Percentiles rank a stretch among this genome's conserved stretches.
These are phyloP conservation scores for Periophthalmus modestus DNA, from an alignment of 2,113 vertebrate species.

Conservation along the genomic window DNA sequence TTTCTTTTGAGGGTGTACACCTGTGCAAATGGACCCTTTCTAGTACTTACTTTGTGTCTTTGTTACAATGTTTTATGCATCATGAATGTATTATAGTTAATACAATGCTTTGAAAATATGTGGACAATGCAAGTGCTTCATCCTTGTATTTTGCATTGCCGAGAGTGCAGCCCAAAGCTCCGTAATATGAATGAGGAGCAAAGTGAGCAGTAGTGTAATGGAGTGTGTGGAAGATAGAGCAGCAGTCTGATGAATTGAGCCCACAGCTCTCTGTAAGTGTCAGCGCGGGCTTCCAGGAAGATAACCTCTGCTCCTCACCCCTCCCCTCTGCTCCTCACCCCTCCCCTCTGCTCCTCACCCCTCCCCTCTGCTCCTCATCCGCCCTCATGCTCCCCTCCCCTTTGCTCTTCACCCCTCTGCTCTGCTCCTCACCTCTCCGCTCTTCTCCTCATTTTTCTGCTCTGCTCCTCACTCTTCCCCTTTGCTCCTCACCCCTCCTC, in stretches of 20 bases:
- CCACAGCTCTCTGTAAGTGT: constrained; percentile 54
- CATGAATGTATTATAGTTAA: not conserved
- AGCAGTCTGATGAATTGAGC: constrained; percentile 68
- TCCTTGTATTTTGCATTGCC: not conserved
- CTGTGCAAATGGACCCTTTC: no score
- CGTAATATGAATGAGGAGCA: constrained; percentile 70
- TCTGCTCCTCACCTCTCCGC: no score
- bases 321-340: no score
- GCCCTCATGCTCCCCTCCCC: constrained; percentile 33
- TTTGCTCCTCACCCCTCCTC: no score
- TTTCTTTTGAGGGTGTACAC: no score
- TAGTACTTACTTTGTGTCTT: not conserved
- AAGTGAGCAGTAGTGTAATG: constrained; percentile 74
- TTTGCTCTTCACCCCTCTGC: no score
- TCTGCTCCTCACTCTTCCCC: no score
- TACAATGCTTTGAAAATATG: not conserved
- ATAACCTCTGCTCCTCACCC: constrained; percentile 75
- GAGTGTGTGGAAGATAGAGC: constrained; percentile 59
- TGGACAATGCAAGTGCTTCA: not conserved
- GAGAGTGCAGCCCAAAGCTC: constrained; percentile 16
- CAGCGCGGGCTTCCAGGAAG: constrained; percentile 65
- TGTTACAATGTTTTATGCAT: not conserved
- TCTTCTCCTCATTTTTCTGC: no score
- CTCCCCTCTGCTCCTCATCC: constrained; percentile 35
- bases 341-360: constrained; percentile 34